Percentiles rank a stretch among this genome's conserved stretches.
Conservation (phyloP, 2,113 vertebrate genomes). For the Tauraco erythrolophus region DNA sequence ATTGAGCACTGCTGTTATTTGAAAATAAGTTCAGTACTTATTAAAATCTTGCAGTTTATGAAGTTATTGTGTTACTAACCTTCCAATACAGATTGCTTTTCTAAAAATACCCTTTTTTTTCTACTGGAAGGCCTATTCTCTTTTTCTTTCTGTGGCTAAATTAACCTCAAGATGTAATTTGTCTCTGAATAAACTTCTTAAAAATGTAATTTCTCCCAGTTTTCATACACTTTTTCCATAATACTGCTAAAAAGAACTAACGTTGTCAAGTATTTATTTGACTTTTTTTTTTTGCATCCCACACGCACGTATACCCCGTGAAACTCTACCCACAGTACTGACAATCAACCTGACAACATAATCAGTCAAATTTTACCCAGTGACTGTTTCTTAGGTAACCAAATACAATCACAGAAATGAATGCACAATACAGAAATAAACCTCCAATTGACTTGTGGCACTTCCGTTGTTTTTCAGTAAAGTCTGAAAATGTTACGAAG, state of each 20-base stretch:
- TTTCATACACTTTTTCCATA: neutral
- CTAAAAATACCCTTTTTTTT: conserved; percentile 21
- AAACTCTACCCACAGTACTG: conserved; percentile 42
- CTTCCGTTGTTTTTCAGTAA: neutral
- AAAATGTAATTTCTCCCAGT: neutral
- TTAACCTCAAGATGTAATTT: neutral
- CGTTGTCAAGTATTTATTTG: conserved; percentile 39
- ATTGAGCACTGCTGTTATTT: neutral
- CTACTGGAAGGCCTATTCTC: neutral
- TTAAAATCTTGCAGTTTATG: neutral
- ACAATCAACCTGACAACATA: conserved; percentile 66
- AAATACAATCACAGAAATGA: neutral
- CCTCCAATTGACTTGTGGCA: neutral
- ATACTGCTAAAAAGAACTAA: neutral
- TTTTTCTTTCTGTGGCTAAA: neutral
- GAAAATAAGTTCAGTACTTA: neutral
- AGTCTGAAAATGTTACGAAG: neutral
- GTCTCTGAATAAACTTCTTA: neutral
- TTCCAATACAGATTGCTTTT: neutral
- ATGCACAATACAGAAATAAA: neutral
- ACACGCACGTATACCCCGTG: neutral
- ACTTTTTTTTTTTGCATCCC: neutral
- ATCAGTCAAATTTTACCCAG: conserved; percentile 47
- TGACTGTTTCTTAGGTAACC: conserved; percentile 58
- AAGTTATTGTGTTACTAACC: conserved; percentile 2